These are phyloP conservation scores for Crotalus viridis DNA, from an alignment of 2,113 vertebrate species.

Conservation along the genomic window DNA sequence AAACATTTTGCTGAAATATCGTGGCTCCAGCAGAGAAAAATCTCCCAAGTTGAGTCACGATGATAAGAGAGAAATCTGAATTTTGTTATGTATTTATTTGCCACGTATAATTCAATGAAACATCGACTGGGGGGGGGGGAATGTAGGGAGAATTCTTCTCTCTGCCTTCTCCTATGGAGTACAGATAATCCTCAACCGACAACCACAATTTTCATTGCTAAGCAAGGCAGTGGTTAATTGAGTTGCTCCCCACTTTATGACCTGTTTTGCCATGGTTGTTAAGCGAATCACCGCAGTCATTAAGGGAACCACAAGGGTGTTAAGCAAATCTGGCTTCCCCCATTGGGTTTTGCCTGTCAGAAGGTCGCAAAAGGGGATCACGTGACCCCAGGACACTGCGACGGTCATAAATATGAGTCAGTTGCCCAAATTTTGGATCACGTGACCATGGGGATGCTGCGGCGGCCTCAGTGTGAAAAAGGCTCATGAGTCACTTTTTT, in stretches of 20 bases:
- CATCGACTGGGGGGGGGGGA: neutral
- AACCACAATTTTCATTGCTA: neutral
- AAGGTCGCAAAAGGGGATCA: neutral
- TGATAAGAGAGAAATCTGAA: neutral
- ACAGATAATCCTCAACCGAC: neutral
- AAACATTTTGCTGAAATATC: neutral
- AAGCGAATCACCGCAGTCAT: neutral
- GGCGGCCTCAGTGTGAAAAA: neutral
- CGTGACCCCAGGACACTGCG: accelerated
- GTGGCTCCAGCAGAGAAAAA: neutral
- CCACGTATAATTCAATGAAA: neutral
- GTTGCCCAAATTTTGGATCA: neutral
- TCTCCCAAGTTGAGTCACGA: neutral
- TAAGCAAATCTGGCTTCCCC: neutral
- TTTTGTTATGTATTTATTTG: neutral
- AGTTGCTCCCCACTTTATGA: neutral
- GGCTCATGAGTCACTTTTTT: neutral
- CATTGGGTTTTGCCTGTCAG: neutral
- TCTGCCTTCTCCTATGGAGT: neutral
- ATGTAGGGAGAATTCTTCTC: neutral
- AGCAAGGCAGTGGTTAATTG: neutral
- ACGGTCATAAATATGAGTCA: neutral
- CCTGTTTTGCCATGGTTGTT: neutral
- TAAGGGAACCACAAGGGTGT: neutral
- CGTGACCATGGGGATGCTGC: neutral